Percentiles rank a stretch among this genome's conserved stretches.
Evolutionary conservation across 2,113 vertebrate species (phyloP).

Genomic region (Cinclus mexicanus): DNA sequence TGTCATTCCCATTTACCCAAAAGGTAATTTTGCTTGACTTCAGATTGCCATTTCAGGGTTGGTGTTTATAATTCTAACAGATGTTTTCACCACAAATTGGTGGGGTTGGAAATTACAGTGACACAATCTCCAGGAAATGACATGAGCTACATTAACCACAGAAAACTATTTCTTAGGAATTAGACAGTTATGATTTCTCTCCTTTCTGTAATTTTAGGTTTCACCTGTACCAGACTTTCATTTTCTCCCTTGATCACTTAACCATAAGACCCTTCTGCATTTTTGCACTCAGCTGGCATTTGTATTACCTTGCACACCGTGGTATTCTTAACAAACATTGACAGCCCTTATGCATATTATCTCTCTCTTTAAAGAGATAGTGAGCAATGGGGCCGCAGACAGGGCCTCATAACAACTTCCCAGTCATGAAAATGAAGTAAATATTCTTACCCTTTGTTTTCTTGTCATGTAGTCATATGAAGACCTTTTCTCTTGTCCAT

Average conservation of each 20-base stretch:
- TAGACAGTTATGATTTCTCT: not conserved
- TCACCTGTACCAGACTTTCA: not conserved
- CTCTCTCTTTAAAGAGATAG: not conserved
- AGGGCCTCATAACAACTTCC: not conserved
- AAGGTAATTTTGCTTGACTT: not conserved
- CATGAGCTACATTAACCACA: not conserved
- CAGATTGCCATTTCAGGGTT: not conserved
- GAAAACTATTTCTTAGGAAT: not conserved
- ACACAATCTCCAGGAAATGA: slow-evolving; percentile 13
- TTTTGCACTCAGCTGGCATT: not conserved
- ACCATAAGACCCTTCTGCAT: not conserved
- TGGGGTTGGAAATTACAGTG: slow-evolving; percentile 2
- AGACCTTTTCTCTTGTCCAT: not conserved
- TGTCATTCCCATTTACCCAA: not conserved
- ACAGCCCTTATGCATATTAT: not conserved
- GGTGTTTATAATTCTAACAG: not conserved
- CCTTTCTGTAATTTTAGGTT: not conserved
- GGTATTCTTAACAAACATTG: not conserved
- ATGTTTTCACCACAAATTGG: not conserved
- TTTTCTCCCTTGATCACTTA: not conserved
- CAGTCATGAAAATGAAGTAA: not conserved
- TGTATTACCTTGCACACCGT: not conserved
- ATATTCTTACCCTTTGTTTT: not conserved
- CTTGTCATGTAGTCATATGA: not conserved
- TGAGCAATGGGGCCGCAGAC: not conserved